Base-by-base conservation (phyloP, 2,797 vertebrate genomes). In the Gephyroberyx darwinii region DNA sequence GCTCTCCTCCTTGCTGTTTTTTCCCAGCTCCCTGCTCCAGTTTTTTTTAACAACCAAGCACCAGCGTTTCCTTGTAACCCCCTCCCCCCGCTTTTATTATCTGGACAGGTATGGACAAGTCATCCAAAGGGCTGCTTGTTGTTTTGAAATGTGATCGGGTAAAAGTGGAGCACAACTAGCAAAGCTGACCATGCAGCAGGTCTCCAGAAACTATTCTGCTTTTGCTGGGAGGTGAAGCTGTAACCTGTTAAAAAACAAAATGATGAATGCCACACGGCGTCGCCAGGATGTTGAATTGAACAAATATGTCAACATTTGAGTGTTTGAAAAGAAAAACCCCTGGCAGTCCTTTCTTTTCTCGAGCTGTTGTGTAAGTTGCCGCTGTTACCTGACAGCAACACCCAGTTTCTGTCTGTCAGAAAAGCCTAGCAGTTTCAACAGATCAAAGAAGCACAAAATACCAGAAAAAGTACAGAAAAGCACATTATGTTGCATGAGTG, bases 41-140 rank as follows among this genome's bases (percentile, higher is more conserved):
- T 84, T 75, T 77, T 72, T 75, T 77, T 60, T 50, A 53, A 53
- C 66, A 80, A 60, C 75, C 52, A 69, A 86, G 74, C 82, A 57
- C 48, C 69, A 77, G 66, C 76, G 76, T 75, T 77, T 80, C 72
- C 77, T 72, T 58, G 72, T 70, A 74, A 47, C 17, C 31, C 43
- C 65, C 20, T 37, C 54, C 12, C 13, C 62, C 77, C 37, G 53
- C 72, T 81, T 90, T 92, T 87, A 92, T 92, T 85, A 89, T 85
- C 67, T 78, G 85, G 84, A 93, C 93, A 92, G 83, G 93, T 90
- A 89, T 78, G 85, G 87, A 90, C 93, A 93, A 85, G 93, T 77
- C 76, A 26, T 65, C 62, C 61, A 53, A 70, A 13, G 35, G 74
- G 72, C 59, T 80, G 75, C 86, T 78, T 87, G 89, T 92, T 93